phyloP scores from a whole-genome alignment of 2,113 vertebrate species.

The Perca fluviatilis region DNA sequence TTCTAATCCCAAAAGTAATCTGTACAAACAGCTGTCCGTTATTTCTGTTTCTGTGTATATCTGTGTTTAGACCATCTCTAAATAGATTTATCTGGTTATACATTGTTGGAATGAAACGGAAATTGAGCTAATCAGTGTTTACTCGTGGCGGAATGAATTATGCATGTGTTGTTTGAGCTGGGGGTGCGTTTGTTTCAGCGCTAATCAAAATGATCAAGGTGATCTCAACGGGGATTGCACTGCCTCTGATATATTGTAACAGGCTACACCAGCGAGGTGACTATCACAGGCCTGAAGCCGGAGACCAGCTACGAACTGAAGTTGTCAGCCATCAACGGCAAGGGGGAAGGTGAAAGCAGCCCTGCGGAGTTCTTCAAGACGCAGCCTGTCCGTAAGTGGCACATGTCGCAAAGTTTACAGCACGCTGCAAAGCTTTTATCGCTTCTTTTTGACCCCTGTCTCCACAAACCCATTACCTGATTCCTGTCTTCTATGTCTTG shows the following conservation, averaged over 20 bases:
- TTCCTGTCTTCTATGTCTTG: background rate
- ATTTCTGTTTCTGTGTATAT: conserved; percentile 25
- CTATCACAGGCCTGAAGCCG: conserved; percentile 91
- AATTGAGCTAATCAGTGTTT: conserved; percentile 53
- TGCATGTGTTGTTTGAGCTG: conserved; percentile 52
- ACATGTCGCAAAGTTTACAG: conserved; percentile 6
- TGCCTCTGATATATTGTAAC: conserved; percentile 55
- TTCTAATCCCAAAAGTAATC: background rate
- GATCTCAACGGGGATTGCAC: conserved; percentile 36
- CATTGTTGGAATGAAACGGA: conserved; percentile 37
- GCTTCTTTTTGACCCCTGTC: conserved; percentile 2
- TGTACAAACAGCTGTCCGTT: conserved; percentile 22
- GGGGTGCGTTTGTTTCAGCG: conserved; percentile 42
- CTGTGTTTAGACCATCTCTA: conserved; percentile 12
- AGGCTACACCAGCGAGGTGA: conserved; percentile 81
- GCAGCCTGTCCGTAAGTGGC: conserved; percentile 95
- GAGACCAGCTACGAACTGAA: conserved; percentile 91
- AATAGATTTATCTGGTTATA: conserved; percentile 53
- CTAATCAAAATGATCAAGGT: conserved; percentile 53
- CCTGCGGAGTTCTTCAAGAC: conserved; percentile 90
- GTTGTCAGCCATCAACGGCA: conserved; percentile 95
- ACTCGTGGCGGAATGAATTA: conserved; percentile 37
- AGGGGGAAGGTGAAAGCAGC: conserved; percentile 93
- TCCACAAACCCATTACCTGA: conserved; percentile 6
- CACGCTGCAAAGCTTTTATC: conserved; percentile 21